phyloP scores from a whole-genome alignment of 2,797 vertebrate species.

The Hemitrygon akajei region DNA sequence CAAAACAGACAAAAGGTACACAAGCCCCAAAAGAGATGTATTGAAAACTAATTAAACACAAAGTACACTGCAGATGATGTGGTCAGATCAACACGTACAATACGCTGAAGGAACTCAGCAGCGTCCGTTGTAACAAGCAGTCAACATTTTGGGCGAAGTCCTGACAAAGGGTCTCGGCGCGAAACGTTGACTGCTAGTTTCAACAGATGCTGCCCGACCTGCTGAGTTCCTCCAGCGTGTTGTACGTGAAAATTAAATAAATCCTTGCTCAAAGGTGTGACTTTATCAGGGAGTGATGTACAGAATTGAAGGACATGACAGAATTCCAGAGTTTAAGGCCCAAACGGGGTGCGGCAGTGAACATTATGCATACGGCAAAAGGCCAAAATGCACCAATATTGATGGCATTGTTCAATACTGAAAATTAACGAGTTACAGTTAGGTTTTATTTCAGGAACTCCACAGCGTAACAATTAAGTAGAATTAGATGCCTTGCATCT shows the following conservation, averaged over 20 bases:
- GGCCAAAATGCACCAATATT: not conserved
- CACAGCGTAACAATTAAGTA: too few relatives aligned
- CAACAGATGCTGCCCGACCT: too few relatives aligned
- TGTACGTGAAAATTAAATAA: too few relatives aligned
- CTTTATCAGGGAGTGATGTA: not conserved
- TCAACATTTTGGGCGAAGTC: too few relatives aligned
- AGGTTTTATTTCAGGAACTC: not conserved
- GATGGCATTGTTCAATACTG: not conserved
- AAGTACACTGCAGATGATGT: too few relatives aligned
- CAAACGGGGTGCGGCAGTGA: not conserved
- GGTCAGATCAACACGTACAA: too few relatives aligned
- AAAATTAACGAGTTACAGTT: not conserved
- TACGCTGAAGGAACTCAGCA: too few relatives aligned
- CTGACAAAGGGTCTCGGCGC: too few relatives aligned
- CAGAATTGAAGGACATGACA: too few relatives aligned
- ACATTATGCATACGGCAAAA: not conserved
- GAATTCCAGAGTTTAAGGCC: not conserved
- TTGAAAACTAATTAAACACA: not conserved
- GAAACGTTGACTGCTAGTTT: too few relatives aligned
- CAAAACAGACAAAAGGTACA: not conserved
- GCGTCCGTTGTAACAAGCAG: too few relatives aligned
- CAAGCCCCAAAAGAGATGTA: not conserved
- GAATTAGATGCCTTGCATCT: not conserved
- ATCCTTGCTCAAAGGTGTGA: not conserved
- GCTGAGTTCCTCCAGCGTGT: too few relatives aligned